Evolutionary conservation across 2,797 vertebrate genomes (phyloP).

Genomic region (Triplophysa yarkandensis): DNA sequence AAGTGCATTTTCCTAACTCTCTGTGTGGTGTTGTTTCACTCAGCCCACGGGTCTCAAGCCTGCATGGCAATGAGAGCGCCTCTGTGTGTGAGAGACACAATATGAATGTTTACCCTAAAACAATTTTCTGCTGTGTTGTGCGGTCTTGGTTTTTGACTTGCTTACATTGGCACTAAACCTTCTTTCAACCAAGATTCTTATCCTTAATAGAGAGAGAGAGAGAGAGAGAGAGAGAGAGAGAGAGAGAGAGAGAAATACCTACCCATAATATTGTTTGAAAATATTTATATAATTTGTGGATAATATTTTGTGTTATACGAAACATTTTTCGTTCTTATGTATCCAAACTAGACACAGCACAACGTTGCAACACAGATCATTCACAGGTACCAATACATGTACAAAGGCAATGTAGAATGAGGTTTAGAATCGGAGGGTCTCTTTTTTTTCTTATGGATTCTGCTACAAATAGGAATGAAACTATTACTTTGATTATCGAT

Average conservation of each 20-base stretch:
- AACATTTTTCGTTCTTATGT: no score
- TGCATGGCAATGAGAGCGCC: constrained; percentile 14
- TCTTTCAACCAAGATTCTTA: constrained; percentile 19
- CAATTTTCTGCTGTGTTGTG: constrained; percentile 24
- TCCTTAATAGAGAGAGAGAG: background rate
- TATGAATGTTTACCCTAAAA: constrained; percentile 13
- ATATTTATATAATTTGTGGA: no score
- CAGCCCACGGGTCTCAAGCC: background rate
- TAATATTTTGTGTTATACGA: no score
- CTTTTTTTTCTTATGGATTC: no score
- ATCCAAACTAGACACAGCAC: no score
- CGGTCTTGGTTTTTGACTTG: constrained; percentile 11
- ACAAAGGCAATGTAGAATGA: no score
- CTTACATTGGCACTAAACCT: background rate
- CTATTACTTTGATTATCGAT: no score
- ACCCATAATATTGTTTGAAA: background rate
- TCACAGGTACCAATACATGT: no score
- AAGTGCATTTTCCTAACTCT: constrained; percentile 31
- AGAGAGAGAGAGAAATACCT: background rate
- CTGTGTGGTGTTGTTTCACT: constrained; percentile 1
- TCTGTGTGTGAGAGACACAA: background rate
- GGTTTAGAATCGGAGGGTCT: no score
- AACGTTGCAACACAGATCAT: no score
- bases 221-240: background rate
- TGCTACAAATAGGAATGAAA: no score